phyloP scores from a whole-genome alignment of 1,140 invertebrate species.

The Scaptomyza pallida region DNA sequence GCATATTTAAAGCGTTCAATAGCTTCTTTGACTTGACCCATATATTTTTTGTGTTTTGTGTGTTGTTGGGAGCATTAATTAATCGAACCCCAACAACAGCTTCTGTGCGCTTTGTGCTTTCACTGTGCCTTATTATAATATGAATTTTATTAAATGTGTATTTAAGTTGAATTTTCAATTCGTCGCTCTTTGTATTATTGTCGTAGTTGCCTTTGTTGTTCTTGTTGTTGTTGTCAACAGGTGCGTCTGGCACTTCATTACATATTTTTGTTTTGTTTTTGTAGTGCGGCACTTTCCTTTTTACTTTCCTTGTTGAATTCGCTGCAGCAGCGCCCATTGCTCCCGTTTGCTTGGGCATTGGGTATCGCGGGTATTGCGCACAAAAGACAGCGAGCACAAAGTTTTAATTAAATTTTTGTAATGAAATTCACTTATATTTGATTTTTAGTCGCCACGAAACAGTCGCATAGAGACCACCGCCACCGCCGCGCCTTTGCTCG shows the following conservation, averaged over 20 bases:
- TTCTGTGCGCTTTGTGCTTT: conserved; percentile 20
- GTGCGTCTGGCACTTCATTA: conserved; percentile 74
- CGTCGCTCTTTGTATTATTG: conserved; percentile 4
- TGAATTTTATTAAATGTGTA: conserved; percentile 64
- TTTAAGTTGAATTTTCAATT: conserved; percentile 55
- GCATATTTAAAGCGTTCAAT: conserved; percentile 40
- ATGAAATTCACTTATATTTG: conserved; percentile 74
- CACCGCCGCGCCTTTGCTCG: conserved; percentile 40
- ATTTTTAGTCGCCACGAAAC: conserved; percentile 74
- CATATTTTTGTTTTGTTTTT: too few species aligned
- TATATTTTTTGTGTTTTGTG: conserved; percentile 1
- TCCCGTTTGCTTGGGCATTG: conserved; percentile 15
- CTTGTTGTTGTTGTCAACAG: conserved; percentile 60
- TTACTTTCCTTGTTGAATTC: neutral
- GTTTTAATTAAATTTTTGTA: conserved; percentile 77
- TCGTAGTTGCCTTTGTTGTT: too few species aligned
- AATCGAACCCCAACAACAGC: conserved; percentile 1
- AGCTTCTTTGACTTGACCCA: conserved; percentile 15
- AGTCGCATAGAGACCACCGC: conserved; percentile 63
- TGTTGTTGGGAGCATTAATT: conserved; percentile 23
- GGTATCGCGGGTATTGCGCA: neutral
- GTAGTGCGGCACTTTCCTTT: conserved; percentile 22
- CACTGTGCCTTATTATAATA: conserved; percentile 34
- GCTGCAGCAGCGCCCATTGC: too few species aligned
- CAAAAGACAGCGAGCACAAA: conserved; percentile 43